Percentiles rank a stretch among this genome's conserved stretches.
These are phyloP conservation scores for Melitaea athalia DNA, from an alignment of 2,888 invertebrate genomes.

Conservation along the genomic window DNA sequence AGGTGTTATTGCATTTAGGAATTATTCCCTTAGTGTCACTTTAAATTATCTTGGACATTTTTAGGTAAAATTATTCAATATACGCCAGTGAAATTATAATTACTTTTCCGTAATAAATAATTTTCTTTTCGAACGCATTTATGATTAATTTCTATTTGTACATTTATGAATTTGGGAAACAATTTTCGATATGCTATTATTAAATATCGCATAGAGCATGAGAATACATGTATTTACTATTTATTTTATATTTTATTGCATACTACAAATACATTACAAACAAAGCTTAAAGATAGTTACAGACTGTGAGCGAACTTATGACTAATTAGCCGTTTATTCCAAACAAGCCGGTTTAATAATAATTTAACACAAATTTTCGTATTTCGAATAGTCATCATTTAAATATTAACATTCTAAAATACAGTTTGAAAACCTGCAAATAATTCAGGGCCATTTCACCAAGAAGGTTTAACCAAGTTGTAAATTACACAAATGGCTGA, in stretches of 20 bases:
- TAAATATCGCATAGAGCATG: neutral
- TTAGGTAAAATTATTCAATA: neutral
- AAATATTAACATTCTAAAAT: slow-evolving; percentile 2
- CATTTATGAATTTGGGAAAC: neutral
- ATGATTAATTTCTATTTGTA: too few species aligned
- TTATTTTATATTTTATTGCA: too few species aligned
- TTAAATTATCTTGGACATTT: slow-evolving; percentile 11
- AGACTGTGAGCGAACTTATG: too few species aligned
- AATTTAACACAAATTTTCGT: neutral
- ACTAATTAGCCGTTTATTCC: too few species aligned
- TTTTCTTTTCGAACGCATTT: neutral
- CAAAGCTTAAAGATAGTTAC: too few species aligned
- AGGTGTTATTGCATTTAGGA: slow-evolving; percentile 23
- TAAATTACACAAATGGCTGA: slow-evolving; percentile 34
- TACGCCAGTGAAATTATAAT: neutral
- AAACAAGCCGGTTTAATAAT: neutral
- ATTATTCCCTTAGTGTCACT: slow-evolving; percentile 20
- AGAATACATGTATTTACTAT: neutral
- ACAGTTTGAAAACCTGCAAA: neutral
- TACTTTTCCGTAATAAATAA: too few species aligned
- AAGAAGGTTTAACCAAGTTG: slow-evolving; percentile 25
- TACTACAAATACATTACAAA: too few species aligned
- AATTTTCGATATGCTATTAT: neutral
- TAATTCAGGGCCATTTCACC: slow-evolving; percentile 6
- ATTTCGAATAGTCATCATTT: neutral